Evolutionary conservation across 2,888 invertebrate species (phyloP), one percentile per base, ranked within the genome.

Genomic region (Spicauda simplicius): DNA sequence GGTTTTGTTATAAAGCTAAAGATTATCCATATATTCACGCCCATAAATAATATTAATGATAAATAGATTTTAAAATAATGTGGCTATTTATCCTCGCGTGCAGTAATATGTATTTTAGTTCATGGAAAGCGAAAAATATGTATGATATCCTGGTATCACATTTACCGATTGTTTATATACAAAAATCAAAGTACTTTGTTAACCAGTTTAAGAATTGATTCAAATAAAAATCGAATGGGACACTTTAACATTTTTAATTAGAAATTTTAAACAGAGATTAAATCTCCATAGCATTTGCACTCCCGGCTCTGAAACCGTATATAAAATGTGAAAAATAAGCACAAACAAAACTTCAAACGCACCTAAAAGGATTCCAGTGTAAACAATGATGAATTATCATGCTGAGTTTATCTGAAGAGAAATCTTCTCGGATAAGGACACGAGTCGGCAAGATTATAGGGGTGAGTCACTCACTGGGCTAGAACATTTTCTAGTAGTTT

Each of bases 351-450:
- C 72, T 82, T 81, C 79, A 81, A 83, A 82, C 79, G 77, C 76
- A 81, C 76, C 80, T 82, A 85, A 88, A 88, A 86, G 83, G 83
- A 86, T 87, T 86, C 79, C 78, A 81, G 74, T 79, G 85, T 87
- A 89, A 91, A 90, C 88, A 91, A 83, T 84, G 84, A 83, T 82
- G 84, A 88, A 89, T 90, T 86, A 88, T 88, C 86, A 86, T 82
- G 85, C 85, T 81, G 82, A 85, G 86, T 87, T 86, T 88, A 87
- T 86, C 84, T 85, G 81, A 85, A 86, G 86, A 86, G 86, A 87
- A 90, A 87, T 85, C 85, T 87, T 80, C 82, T 77, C 80, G 82
- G 84, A 80, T 87, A 84, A 82, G 85, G 90, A 91, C 87, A 88
- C 82, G 85, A 84, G 82, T 82, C 77, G 79, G 82, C 84, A 86